Conservation (phyloP, 2,113 vertebrate genomes). For the Pomatorhinus ruficollis region DNA sequence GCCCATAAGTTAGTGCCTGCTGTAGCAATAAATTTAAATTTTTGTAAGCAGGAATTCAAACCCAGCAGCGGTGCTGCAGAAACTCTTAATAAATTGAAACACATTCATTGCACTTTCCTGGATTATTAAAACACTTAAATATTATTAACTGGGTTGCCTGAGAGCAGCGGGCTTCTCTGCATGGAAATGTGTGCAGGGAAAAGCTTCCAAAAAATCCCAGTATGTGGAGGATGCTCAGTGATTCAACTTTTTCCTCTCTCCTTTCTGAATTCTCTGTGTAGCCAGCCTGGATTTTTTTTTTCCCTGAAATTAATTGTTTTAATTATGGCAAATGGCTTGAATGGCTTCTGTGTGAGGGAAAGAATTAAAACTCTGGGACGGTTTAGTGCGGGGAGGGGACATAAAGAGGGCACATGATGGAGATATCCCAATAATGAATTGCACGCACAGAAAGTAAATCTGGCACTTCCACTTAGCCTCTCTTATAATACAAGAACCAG, state of each 20-base stretch:
- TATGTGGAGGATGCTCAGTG: not conserved
- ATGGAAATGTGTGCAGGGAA: not conserved
- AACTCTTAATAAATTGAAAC: constrained; percentile 27
- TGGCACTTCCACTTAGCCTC: constrained; percentile 19
- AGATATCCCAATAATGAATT: constrained; percentile 38
- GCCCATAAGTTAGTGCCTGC: not conserved
- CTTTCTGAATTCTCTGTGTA: constrained; percentile 9
- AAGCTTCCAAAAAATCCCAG: not conserved
- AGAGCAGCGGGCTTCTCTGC: not conserved
- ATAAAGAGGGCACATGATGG: constrained; percentile 41
- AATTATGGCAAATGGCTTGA: constrained; percentile 56
- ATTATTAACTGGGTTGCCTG: constrained; percentile 12
- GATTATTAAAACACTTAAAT: constrained; percentile 42
- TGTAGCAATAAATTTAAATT: not conserved
- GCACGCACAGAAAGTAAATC: constrained; percentile 31
- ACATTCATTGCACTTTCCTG: not conserved
- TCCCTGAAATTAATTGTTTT: constrained; percentile 62
- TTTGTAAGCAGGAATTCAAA: not conserved
- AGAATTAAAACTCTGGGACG: constrained; percentile 44
- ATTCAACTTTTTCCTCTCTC: not conserved
- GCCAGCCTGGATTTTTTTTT: not conserved
- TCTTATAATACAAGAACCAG: not conserved
- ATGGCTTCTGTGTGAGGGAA: constrained; percentile 19
- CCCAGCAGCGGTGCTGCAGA: not conserved
- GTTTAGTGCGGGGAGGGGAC: constrained; percentile 20